These are phyloP conservation scores for Drosophila hydei DNA, from an alignment of 1,140 invertebrate species.

Conservation along the genomic window DNA sequence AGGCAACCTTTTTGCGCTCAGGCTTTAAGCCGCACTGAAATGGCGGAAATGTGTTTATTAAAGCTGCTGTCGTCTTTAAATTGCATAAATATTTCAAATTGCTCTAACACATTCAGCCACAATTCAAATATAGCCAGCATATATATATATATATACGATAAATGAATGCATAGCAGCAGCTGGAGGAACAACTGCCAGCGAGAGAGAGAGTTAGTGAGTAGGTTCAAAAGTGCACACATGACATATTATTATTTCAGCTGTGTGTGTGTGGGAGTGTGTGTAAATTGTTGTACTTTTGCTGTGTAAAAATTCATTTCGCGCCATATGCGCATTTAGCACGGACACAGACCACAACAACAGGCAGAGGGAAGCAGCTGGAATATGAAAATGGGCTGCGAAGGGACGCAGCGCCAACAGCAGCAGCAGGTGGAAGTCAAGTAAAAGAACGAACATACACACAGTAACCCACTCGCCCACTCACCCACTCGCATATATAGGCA, in stretches of 20 bases:
- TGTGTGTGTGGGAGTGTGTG: slow-evolving; percentile 20
- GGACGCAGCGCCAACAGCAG: too few species aligned
- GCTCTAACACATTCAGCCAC: too few species aligned
- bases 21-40: too few species aligned
- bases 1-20: slow-evolving; percentile 47
- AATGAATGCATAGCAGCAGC: slow-evolving; percentile 62
- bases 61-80: background rate
- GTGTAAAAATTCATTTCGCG: slow-evolving; percentile 75
- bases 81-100: background rate
- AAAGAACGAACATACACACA: slow-evolving; percentile 49
- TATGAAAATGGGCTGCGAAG: background rate
- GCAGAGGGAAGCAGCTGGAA: too few species aligned
- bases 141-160: too few species aligned
- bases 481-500: too few species aligned
- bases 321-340: slow-evolving; percentile 78
- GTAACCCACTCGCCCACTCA: slow-evolving; percentile 10
- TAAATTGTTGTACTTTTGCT: slow-evolving; percentile 25
- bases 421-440: slow-evolving; percentile 50
- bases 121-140: too few species aligned
- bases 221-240: slow-evolving; percentile 68
- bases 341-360: slow-evolving; percentile 57
- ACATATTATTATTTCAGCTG: slow-evolving; percentile 72
- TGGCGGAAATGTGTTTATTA: slow-evolving; percentile 35
- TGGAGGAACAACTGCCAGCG: slow-evolving; percentile 26
- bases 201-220: slow-evolving; percentile 22